Evolutionary conservation across 2,888 invertebrate genomes (phyloP).

Genomic region (Xestia sexstrigata): DNA sequence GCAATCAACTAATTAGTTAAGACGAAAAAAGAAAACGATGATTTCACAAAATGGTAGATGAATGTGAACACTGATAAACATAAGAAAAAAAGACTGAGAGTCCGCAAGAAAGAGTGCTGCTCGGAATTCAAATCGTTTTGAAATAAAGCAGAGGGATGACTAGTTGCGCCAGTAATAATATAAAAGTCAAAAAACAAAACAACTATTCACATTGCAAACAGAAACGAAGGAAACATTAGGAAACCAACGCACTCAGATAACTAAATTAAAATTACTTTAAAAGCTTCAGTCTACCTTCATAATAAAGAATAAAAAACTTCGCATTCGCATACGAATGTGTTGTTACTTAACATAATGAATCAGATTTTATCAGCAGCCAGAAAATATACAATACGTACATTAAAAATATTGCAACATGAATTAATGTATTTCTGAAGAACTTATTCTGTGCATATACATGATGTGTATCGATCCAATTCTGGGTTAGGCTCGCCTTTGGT

Average conservation of each 20-base stretch:
- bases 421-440: background rate
- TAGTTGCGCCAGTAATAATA: background rate
- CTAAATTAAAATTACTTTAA: constrained; percentile 40
- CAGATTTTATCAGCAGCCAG: constrained; percentile 18
- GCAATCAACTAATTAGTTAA: background rate
- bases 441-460: background rate
- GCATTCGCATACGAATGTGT: background rate
- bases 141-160: background rate
- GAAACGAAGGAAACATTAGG: background rate
- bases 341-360: constrained; percentile 37
- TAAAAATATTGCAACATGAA: constrained; percentile 23
- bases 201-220: background rate
- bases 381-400: constrained; percentile 10
- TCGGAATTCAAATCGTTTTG: background rate
- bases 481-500: background rate
- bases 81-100: background rate
- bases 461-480: background rate
- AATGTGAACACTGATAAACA: background rate
- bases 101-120: background rate
- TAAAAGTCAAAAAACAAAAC: background rate
- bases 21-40: background rate
- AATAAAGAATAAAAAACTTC: constrained; percentile 15
- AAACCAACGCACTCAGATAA: background rate
- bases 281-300: constrained; percentile 13
- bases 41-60: too few relatives aligned